A percentile compares a stretch with the other conserved stretches of the same genome.
phyloP scores from a whole-genome alignment of 2,888 invertebrate species.

The Acleris cristana region DNA sequence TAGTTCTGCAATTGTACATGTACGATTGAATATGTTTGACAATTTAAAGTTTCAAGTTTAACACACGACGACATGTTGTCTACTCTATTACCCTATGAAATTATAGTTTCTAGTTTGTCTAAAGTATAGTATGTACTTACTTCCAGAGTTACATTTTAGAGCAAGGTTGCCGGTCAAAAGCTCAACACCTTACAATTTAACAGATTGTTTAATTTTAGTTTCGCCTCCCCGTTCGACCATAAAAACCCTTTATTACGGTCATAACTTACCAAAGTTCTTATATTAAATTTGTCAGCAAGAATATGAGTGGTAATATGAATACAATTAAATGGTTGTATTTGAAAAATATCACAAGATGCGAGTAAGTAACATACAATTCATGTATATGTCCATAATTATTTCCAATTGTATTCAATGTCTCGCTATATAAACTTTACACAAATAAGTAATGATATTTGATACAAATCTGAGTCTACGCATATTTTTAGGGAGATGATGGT shows the following conservation, averaged over 20 bases:
- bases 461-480: too few species aligned
- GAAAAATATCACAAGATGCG: too few species aligned
- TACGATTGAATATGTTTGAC: constrained; percentile 17
- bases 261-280: constrained; percentile 26
- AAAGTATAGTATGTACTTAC: constrained; percentile 1
- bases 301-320: not conserved
- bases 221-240: constrained; percentile 7
- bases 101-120: constrained; percentile 7
- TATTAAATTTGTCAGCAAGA: constrained; percentile 20
- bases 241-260: constrained; percentile 25
- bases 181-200: constrained; percentile 5
- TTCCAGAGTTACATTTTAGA: constrained; percentile 5
- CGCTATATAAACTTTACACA: too few species aligned
- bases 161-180: constrained; percentile 1
- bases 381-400: too few species aligned
- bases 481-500: too few species aligned
- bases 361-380: too few species aligned
- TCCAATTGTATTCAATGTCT: too few species aligned
- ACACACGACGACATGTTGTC: constrained; percentile 5
- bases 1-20: constrained; percentile 5
- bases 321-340: too few species aligned
- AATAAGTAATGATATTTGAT: too few species aligned
- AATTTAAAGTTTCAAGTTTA: constrained; percentile 20
- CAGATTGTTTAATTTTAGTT: constrained; percentile 19
- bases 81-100: constrained; percentile 12